Base-by-base conservation (phyloP, 2,797 vertebrate species). In the Enteromius trimaculatus region DNA sequence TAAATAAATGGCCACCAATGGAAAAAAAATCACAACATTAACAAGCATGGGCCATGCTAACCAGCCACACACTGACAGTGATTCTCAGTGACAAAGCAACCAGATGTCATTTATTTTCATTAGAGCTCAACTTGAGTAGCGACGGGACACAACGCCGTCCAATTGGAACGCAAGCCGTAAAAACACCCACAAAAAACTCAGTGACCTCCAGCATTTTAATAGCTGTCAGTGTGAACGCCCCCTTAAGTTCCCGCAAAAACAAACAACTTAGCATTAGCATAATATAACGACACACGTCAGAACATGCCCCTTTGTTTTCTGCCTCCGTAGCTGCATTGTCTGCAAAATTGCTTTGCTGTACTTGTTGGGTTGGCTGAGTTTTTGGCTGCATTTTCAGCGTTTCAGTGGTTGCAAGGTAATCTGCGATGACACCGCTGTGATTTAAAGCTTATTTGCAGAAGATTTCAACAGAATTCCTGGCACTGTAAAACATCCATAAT, bases 391-490 rank as follows among this genome's bases (percentile, higher is more conserved):
- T 77, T 77, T 83, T 49, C 51, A 77, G 51, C 51, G 65, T 82
- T 75, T 82, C 71, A 75, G 49, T 55, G 65, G 75, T 51, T 23
- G 75, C n/a, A 21, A 71, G 65, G 39, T 83, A 78, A 83, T 83
- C 75, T 78, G 53, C n/a, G 42, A 64, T 70, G 82, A 83, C 82
- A 29, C 82, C 42, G 55, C 75, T 78, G 66, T 83, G 82, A 83
- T 83, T 78, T 83, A 83, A 83, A 83, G 75, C 75, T 83, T 83
- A 78, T 83, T 83, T 83, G 75, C 82, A 62, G 82, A 83, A 83
- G 76, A 77, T 83, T 78, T 83, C 75, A 19, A 39, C 82, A 64
- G 82, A 83, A 78, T 83, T 77, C 55, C 66, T 83, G 75, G 75
- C 82, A 70, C 75, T 78, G 75, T 70, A 78, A 83, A 83, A 64